Base-by-base conservation (phyloP, 2,113 vertebrate genomes). In the Urocolius indicus region DNA sequence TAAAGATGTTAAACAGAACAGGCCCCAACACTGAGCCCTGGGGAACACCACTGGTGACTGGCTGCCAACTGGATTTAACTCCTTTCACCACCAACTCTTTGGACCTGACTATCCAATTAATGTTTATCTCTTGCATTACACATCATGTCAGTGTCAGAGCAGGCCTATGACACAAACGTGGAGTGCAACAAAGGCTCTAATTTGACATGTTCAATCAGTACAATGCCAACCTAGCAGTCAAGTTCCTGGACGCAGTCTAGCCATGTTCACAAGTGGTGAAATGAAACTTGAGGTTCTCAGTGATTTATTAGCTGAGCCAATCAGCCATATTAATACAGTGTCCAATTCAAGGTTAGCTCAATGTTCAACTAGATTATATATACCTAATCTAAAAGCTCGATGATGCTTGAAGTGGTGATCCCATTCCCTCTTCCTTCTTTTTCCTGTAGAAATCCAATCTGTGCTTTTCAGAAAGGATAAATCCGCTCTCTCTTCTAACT, bases 151-250 rank as follows among this genome's bases (percentile, higher is more conserved):
- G 19, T 6, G 9, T 26, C 51, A 52, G 43, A 65, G 23, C 11
- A 29, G 41, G 22, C 14, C 14, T 54, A 24, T 9, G 27, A 52
- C 41, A 54, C 24, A 81, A 49, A 63, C 1, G 0, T 7, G 16
- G 36, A 49, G 23, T 23, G 27, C 49, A 27, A 36, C 0, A 0
- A 78, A 77, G 51, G 13, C 57, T 57, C 21, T 26, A 23, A 30
- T 20, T 15, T 2, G 2, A 26, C 34, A 22, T 2, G 9, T 45
- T 38, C 43, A 30, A 1, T 1, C 55, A 38, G 21, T 11, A 27
- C 45, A 54, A 46, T 11, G 23, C 36, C 51, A 46, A 6, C 5
- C 3, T 32, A 11, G 13, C 62, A n/a, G 34, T 36, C 63, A 29
- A 30, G 21, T 30, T 63, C 55, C 76, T 51, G 15, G 49, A 45